Evolutionary conservation across 1,140 invertebrate species (phyloP).

Genomic region (Drosophila asahinai): DNA sequence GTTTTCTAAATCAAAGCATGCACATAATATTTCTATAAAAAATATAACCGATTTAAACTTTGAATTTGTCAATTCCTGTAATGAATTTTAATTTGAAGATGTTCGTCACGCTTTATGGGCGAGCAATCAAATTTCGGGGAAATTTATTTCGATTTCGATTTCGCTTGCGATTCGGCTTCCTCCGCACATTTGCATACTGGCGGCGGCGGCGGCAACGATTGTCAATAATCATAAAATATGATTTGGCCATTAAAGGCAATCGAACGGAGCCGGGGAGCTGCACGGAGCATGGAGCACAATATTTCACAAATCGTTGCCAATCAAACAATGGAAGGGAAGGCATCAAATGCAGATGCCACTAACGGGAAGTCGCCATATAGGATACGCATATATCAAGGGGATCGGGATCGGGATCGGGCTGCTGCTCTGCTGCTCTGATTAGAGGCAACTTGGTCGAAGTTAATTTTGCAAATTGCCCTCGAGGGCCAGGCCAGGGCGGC

Average conservation of each 20-base stretch:
- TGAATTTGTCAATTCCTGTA: slow-evolving; percentile 12
- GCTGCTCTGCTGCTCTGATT: slow-evolving; percentile 26
- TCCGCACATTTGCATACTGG: slow-evolving; percentile 25
- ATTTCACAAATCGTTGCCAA: slow-evolving; percentile 51
- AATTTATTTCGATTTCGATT: slow-evolving; percentile 45
- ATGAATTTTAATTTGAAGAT: slow-evolving; percentile 39
- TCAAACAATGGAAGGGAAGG: slow-evolving; percentile 32
- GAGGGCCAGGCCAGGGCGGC: not conserved
- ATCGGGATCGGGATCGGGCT: no score
- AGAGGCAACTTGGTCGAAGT: slow-evolving; percentile 51
- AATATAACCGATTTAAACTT: no score
- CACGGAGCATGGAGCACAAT: slow-evolving; percentile 1
- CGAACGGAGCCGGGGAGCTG: slow-evolving; percentile 16
- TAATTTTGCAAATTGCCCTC: slow-evolving; percentile 56
- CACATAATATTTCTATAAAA: not conserved
- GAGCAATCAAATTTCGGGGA: slow-evolving; percentile 35
- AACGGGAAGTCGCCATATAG: slow-evolving; percentile 5
- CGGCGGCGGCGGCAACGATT: slow-evolving; percentile 14
- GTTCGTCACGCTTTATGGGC: slow-evolving; percentile 39
- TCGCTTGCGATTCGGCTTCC: not conserved
- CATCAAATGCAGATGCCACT: slow-evolving; percentile 33
- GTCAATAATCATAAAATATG: slow-evolving; percentile 55
- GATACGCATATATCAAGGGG: not conserved
- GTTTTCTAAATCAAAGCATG: no score
- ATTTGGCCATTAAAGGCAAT: slow-evolving; percentile 51